A percentile compares a stretch with the other conserved stretches of the same genome.
Conservation (phyloP, 2,888 invertebrate genomes). For the Conus canariensis region DNA sequence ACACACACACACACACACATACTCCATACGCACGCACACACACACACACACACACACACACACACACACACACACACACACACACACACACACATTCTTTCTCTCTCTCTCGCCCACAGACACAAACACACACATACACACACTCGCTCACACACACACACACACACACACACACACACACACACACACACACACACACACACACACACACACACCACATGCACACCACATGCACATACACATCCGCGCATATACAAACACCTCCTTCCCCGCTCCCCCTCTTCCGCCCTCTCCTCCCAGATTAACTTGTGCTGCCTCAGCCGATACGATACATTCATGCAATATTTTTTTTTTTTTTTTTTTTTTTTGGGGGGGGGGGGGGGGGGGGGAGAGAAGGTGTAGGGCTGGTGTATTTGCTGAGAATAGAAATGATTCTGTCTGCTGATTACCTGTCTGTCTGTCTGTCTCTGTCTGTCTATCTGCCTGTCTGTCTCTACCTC, state of each 20-base stretch:
- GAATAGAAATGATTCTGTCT: no score
- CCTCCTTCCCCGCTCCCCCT: not conserved
- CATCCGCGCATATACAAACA: not conserved
- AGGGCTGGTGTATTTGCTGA: no score
- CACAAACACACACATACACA: not conserved
- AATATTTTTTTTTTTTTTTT: no score
- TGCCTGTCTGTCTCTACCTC: not conserved
- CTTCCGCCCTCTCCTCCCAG: not conserved
- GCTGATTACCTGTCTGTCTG: not conserved
- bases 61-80: conserved; percentile 6
- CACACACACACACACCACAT: conserved; percentile 3
- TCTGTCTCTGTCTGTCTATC: not conserved
- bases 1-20: conserved; percentile 3
- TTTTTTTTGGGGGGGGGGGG: no score
- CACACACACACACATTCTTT: not conserved
- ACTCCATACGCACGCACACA: not conserved
- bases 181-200: conserved; percentile 2
- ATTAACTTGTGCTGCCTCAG: no score
- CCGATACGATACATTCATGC: no score
- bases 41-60: not conserved
- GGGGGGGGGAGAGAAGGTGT: no score
- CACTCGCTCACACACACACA: not conserved
- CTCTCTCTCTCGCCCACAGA: no score
- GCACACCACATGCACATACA: not conserved
- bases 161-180: not conserved